Percentiles rank a stretch among this genome's conserved stretches.
Evolutionary conservation across 2,797 vertebrate genomes (phyloP).

Genomic region (Catharus ustulatus): DNA sequence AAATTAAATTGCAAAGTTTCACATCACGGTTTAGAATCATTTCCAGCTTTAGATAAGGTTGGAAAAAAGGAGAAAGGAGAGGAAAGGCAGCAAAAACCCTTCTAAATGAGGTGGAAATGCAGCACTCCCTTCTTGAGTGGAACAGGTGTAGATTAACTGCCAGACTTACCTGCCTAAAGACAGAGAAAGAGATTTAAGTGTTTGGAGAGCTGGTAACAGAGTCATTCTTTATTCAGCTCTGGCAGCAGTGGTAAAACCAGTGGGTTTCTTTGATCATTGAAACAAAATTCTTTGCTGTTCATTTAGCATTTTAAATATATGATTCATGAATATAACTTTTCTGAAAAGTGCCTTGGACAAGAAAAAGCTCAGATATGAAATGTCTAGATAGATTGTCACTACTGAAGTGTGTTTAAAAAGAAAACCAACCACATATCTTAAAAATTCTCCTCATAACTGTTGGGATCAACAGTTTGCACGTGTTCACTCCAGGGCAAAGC

Average conservation of each 20-base stretch:
- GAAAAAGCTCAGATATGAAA: background rate
- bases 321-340: background rate
- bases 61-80: background rate
- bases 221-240: conserved; percentile 3
- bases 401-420: background rate
- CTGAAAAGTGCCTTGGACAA: background rate
- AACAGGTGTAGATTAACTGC: background rate
- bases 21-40: background rate
- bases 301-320: background rate
- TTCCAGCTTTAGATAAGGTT: background rate
- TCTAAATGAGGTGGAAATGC: background rate
- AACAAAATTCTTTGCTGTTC: conserved; percentile 10
- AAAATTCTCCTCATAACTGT: background rate
- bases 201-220: background rate
- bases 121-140: background rate
- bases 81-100: background rate
- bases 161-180: background rate
- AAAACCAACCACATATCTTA: background rate
- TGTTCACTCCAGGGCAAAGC: conserved; percentile 48
- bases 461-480: background rate
- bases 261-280: conserved; percentile 37
- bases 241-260: conserved; percentile 32
- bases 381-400: background rate
- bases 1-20: background rate
- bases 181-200: background rate